phyloP scores from a whole-genome alignment of 2,797 vertebrate species.

The Cheirogaleus major region DNA sequence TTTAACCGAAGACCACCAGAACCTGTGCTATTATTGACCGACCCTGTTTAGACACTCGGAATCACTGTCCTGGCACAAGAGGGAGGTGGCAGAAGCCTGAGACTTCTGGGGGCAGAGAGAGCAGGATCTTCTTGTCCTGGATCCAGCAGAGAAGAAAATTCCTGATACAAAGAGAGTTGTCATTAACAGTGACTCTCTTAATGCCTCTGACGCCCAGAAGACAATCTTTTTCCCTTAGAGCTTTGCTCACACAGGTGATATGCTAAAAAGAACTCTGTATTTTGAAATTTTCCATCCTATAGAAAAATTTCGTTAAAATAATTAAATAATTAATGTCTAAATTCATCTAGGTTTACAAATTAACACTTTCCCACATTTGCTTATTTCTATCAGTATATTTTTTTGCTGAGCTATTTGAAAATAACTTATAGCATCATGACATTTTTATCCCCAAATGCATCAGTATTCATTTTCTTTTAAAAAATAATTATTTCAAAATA shows the following conservation, averaged over 20 bases:
- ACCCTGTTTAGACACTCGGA: background rate
- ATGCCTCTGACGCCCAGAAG: background rate
- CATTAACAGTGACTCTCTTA: background rate
- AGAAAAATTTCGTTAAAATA: background rate
- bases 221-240: background rate
- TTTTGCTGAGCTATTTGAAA: constrained; percentile 20
- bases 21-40: background rate
- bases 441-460: background rate
- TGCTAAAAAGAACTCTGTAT: background rate
- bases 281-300: background rate
- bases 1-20: too few species aligned
- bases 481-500: too few species aligned
- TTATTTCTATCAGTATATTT: background rate
- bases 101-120: background rate
- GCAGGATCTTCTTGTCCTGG: background rate
- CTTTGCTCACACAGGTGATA: background rate
- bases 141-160: background rate
- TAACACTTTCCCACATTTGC: background rate
- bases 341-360: background rate
- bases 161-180: background rate
- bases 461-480: background rate
- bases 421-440: background rate
- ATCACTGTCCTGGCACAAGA: background rate
- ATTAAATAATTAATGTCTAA: background rate
- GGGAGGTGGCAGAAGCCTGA: background rate